phyloP scores from a whole-genome alignment of 2,797 vertebrate genomes.

The Fistularia tabacaria region DNA sequence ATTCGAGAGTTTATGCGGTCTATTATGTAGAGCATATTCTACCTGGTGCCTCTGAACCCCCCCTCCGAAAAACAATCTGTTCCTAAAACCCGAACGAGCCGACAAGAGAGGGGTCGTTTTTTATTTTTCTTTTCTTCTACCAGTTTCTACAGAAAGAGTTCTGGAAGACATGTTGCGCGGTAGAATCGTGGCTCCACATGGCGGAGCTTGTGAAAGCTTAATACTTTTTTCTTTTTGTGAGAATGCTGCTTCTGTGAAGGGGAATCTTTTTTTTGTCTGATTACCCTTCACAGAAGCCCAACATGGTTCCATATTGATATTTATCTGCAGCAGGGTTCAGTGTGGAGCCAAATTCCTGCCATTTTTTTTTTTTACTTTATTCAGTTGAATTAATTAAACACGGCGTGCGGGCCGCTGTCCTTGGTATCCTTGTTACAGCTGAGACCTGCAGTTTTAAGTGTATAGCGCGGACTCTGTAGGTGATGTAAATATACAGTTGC shows the following conservation, averaged over 20 bases:
- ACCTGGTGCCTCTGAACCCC: too few species aligned
- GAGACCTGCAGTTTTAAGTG: not conserved
- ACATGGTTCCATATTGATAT: slow-evolving; percentile 27
- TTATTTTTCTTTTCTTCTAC: too few species aligned
- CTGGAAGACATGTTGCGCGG: too few species aligned
- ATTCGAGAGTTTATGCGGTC: slow-evolving; percentile 8
- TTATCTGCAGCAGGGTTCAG: slow-evolving; percentile 19
- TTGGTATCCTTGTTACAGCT: not conserved
- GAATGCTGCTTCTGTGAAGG: too few species aligned
- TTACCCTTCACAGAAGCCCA: slow-evolving; percentile 16
- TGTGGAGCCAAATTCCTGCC: slow-evolving; percentile 10
- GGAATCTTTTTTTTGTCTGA: slow-evolving; percentile 7
- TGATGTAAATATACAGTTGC: slow-evolving; percentile 36
- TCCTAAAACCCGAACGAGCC: too few species aligned
- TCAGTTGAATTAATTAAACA: slow-evolving; percentile 40
- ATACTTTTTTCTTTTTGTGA: slow-evolving; percentile 14
- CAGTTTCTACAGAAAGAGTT: too few species aligned
- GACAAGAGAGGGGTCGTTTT: too few species aligned
- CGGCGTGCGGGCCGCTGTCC: slow-evolving; percentile 7
- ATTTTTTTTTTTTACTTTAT: slow-evolving; percentile 22
- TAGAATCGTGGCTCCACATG: slow-evolving; percentile 1
- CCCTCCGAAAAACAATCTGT: too few species aligned
- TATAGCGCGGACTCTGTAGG: slow-evolving; percentile 6
- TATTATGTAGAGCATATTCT: slow-evolving; percentile 4
- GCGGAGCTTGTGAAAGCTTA: slow-evolving; percentile 11